phyloP scores from a whole-genome alignment of 2,113 vertebrate genomes.

The Eudyptes chrysolophus region DNA sequence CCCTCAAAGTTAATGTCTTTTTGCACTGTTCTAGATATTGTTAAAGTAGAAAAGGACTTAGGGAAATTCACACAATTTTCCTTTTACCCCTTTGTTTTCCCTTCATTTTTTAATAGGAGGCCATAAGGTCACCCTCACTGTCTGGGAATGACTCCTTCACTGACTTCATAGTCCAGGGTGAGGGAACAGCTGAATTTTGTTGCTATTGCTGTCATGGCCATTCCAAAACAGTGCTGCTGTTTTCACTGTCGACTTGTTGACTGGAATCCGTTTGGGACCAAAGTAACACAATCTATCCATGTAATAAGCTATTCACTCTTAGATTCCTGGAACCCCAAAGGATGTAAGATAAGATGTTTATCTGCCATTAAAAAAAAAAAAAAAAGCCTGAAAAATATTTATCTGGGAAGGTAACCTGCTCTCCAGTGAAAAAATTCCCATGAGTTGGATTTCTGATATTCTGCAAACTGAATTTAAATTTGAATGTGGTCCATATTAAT shows the following conservation, averaged over 20 bases:
- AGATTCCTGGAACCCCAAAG: not conserved
- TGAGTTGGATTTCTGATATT: not conserved
- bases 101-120: not conserved
- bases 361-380: not conserved
- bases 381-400: not conserved
- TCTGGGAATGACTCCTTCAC: not conserved
- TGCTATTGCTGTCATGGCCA: not conserved
- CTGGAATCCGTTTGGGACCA: not conserved
- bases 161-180: not conserved
- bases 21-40: not conserved
- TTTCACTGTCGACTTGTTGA: not conserved
- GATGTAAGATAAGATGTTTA: not conserved
- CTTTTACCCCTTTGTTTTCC: not conserved
- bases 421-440: not conserved
- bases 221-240: not conserved
- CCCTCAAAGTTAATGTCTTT: not conserved
- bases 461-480: not conserved
- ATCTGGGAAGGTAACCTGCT: not conserved
- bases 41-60: not conserved
- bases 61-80: not conserved
- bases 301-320: not conserved
- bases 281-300: not conserved
- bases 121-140: not conserved
- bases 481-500: not conserved
- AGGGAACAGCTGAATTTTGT: conserved; percentile 3